Evolutionary conservation across 2,113 vertebrate species (phyloP).

Genomic region (Dryoscopus gambensis): DNA sequence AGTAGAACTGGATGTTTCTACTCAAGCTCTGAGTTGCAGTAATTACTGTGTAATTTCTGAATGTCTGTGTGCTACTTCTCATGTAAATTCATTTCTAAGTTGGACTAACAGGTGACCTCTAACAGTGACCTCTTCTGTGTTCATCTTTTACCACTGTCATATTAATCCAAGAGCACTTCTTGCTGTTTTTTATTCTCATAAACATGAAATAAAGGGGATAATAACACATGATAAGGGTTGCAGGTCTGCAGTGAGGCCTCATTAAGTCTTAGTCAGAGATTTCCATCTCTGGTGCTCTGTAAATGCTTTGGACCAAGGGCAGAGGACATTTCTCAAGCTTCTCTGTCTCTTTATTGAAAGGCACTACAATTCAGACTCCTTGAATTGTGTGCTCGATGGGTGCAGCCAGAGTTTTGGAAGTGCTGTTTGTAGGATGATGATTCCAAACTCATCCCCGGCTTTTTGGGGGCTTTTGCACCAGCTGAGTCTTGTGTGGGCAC

Average conservation of each 20-base stretch:
- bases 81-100: not conserved
- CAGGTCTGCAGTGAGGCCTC: not conserved
- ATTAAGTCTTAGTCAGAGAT: not conserved
- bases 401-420: not conserved
- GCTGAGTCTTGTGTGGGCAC: not conserved
- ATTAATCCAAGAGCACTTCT: not conserved
- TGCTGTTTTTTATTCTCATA: not conserved
- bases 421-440: not conserved
- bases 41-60: not conserved
- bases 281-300: not conserved
- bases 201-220: not conserved
- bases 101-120: not conserved
- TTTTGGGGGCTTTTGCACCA: not conserved
- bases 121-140: not conserved
- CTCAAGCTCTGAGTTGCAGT: not conserved
- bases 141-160: not conserved
- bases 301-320: not conserved
- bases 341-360: rapidly evolving
- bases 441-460: not conserved
- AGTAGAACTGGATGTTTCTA: not conserved
- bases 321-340: not conserved
- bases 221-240: not conserved
- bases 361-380: not conserved
- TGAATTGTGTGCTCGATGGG: not conserved
- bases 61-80: not conserved